Base-by-base conservation (phyloP, 2,888 invertebrate genomes). In the Lymantria dispar region DNA sequence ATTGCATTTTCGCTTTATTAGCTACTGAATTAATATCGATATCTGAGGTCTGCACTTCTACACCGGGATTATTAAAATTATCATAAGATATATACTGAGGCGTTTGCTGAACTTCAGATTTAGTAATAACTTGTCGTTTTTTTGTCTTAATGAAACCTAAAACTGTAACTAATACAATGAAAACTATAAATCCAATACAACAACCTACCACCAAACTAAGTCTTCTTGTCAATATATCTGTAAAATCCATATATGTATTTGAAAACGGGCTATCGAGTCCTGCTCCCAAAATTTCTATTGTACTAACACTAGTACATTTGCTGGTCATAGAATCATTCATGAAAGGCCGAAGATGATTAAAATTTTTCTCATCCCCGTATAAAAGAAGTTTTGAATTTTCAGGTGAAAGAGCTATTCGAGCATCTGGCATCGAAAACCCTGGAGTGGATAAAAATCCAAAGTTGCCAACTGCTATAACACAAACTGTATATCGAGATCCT, bases 191-290 rank as follows among this genome's bases (percentile, higher is more conserved):
- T 48, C 97, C 97, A 92, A 97, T 94, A 75, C 96, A 96, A 78
- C 96, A 95, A 47, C 97, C 97, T 50, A 97, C 95, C 68, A 97
- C 96, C 61, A 97, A 93, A 31, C 97, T 97, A 50, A 97, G 91
- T 62, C 97, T 93, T 54, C 97, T 92, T 5, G 96, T 96, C 38
- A 97, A 90, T 72, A 97, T 94, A 55, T 95, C 96, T 62, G 94
- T 94, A 42, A 95, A 94, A 41, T 93, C 93, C 82, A 94, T 93
- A 22, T 94, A 94, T 15, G 95, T 94, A 70, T 94, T 94, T 12
- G 94, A 93, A 55, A 90, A 89, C 22, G 88, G 89, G 63, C 89
- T 87, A 54, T 90, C 89, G 58, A 94, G 74, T 14, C 93, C 92
- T 43, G 94, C 93, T 52, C 94, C 94, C 40, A 95, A 95, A 15